A percentile compares a stretch with the other conserved stretches of the same genome.
Conservation (phyloP, 2,888 invertebrate genomes). For the Lasioglossum oenotherae region DNA sequence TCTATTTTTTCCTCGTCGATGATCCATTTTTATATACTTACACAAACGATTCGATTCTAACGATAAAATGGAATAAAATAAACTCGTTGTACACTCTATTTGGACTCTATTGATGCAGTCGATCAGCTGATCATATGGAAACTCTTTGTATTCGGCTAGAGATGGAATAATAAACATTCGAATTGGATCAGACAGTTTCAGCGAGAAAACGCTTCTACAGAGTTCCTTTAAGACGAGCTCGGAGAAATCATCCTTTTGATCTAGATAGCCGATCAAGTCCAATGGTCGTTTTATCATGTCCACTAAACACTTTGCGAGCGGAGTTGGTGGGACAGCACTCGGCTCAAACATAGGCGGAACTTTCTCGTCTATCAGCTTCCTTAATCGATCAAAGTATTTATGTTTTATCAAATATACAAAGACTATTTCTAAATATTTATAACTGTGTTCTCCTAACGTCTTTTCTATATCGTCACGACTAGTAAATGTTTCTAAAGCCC, state of each 20-base stretch:
- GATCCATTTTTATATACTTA: constrained; percentile 82
- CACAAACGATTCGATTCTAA: constrained; percentile 89
- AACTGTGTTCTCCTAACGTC: constrained; percentile 65
- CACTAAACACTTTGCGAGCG: constrained; percentile 89
- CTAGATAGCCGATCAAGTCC: constrained; percentile 85
- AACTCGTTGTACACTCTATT: constrained; percentile 86
- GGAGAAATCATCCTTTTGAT: constrained; percentile 84
- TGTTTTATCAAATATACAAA: constrained; percentile 80
- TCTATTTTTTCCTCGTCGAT: not conserved
- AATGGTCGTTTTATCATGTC: constrained; percentile 92
- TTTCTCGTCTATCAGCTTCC: constrained; percentile 89
- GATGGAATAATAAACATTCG: constrained; percentile 90
- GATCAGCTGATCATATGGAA: constrained; percentile 86
- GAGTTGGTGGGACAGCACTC: constrained; percentile 89
- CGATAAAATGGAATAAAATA: constrained; percentile 89
- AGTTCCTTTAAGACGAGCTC: constrained; percentile 86
- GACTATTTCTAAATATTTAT: constrained; percentile 82
- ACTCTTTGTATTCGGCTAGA: constrained; percentile 85
- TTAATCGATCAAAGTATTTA: constrained; percentile 90
- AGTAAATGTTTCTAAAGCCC: constrained; percentile 92
- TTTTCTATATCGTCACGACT: constrained; percentile 83
- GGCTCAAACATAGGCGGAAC: constrained; percentile 90
- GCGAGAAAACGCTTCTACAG: constrained; percentile 88
- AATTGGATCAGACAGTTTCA: constrained; percentile 88
- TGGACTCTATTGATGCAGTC: constrained; percentile 83